Conservation (phyloP, 2,888 invertebrate species). For the Folsomia candida region DNA sequence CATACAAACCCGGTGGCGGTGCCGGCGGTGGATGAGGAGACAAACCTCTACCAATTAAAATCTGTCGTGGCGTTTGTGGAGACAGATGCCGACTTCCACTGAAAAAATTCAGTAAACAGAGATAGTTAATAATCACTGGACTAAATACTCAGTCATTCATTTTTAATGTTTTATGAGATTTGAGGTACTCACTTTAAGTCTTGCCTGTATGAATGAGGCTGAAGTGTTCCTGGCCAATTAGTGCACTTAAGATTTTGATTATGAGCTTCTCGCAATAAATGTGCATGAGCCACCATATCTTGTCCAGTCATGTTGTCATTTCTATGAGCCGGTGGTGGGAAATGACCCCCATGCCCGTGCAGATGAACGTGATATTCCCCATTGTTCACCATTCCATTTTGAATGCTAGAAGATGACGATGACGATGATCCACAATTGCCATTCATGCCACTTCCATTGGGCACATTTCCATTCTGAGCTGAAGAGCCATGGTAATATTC, state of each 20-base stretch:
- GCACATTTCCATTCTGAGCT: constrained; percentile 28
- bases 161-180: too few species aligned
- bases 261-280: constrained; percentile 52
- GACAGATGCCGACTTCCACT: constrained; percentile 43
- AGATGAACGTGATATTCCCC: constrained; percentile 38
- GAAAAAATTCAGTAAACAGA: constrained; percentile 2
- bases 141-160: too few species aligned
- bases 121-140: not conserved
- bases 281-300: constrained; percentile 58
- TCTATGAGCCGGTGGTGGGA: constrained; percentile 49
- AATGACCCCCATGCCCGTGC: constrained; percentile 37
- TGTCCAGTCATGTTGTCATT: constrained; percentile 54
- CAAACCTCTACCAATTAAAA: constrained; percentile 45
- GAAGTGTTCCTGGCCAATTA: constrained; percentile 44
- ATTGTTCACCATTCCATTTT: constrained; percentile 24
- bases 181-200: constrained; percentile 38
- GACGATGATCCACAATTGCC: constrained; percentile 28
- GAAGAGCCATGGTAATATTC: constrained; percentile 38
- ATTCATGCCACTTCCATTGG: constrained; percentile 26
- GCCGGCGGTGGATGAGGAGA: constrained; percentile 45
- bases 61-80: constrained; percentile 47
- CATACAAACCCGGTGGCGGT: constrained; percentile 44
- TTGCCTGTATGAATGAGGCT: constrained; percentile 46
- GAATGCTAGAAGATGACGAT: constrained; percentile 33
- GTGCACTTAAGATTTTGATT: constrained; percentile 44